Evolutionary conservation across 2,797 vertebrate genomes (phyloP), one percentile per base, ranked within the genome.

Genomic region (Megalops cyprinoides): DNA sequence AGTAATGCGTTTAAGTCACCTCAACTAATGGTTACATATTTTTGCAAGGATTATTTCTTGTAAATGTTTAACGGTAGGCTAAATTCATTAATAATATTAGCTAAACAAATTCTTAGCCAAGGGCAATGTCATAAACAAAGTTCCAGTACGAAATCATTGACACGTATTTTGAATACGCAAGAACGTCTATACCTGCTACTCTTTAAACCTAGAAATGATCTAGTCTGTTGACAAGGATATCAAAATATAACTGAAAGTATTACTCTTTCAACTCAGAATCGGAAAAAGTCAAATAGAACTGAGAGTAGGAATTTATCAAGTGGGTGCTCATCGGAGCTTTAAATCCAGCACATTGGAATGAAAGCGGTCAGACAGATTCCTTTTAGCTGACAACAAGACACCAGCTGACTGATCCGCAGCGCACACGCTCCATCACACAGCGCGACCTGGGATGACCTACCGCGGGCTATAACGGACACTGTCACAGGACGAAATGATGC

Each of bases 401-500:
- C 67, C 18, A 23, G 60, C 31, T 65, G 60, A n/a, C 39, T 71
- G 67, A 44, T 71, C 67, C 23, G 7, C 67, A 23, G 39, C 37
- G 67, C n/a, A 37, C 10, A n/a, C 67, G 39, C 67, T 18, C 44
- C 44, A 39, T 39, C 34, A 8, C 67, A 42, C 5, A 71, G 15
- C 67, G 1, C 39, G 67, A 71, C 67, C 67, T 44, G 23, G 67
- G 37, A 20, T 71, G 67, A 71, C 67, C 67, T 44, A n/a, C 20
- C 37, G 7, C 39, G 20, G 12, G 65, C 5, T 69, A 69, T 20
- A n/a, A 2, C 15, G 9, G 51, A 53, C 15, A 53, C 51, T 14
- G 10, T 23, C 37, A 23, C 39, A 9, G 23, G 62, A 18, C 15
- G 60, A 39, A 69, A 71, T 71, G 9, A 44, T 71, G 67, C 67